Evolutionary conservation across 2,797 vertebrate genomes (phyloP).

Genomic region (Kryptolebias ocellatus): DNA sequence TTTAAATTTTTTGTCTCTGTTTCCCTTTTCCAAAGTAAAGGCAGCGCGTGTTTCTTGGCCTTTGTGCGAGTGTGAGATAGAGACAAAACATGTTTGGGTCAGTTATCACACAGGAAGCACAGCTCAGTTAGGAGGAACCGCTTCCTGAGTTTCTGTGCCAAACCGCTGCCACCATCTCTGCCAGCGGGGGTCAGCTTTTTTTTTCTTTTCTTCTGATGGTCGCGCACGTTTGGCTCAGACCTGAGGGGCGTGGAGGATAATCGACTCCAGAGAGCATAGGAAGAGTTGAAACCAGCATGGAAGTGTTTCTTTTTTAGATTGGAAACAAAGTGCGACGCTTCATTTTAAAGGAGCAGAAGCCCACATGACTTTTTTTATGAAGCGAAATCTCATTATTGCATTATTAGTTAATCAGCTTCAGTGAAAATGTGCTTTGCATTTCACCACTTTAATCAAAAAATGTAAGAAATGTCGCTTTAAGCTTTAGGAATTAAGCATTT

Average conservation of each 20-base stretch:
- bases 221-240: slow-evolving; percentile 30
- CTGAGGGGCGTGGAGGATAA: slow-evolving; percentile 3
- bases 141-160: slow-evolving; percentile 72
- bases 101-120: slow-evolving; percentile 81
- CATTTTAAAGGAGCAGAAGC: no score
- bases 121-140: slow-evolving; percentile 72
- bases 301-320: no score
- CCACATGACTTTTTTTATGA: no score
- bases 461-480: no score
- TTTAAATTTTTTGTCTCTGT: background rate
- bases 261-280: background rate
- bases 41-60: slow-evolving; percentile 19
- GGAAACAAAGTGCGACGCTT: no score
- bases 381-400: no score
- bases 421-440: no score
- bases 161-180: slow-evolving; percentile 64
- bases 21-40: slow-evolving; percentile 11
- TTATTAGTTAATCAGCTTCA: no score
- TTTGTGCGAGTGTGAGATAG: slow-evolving; percentile 22
- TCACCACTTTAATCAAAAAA: no score
- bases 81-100: slow-evolving; percentile 63
- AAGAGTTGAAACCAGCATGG: no score
- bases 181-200: slow-evolving; percentile 47
- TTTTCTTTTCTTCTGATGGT: slow-evolving; percentile 56
- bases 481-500: no score